phyloP scores from a whole-genome alignment of 2,797 vertebrate genomes.

The Tokudaia muenninki region DNA sequence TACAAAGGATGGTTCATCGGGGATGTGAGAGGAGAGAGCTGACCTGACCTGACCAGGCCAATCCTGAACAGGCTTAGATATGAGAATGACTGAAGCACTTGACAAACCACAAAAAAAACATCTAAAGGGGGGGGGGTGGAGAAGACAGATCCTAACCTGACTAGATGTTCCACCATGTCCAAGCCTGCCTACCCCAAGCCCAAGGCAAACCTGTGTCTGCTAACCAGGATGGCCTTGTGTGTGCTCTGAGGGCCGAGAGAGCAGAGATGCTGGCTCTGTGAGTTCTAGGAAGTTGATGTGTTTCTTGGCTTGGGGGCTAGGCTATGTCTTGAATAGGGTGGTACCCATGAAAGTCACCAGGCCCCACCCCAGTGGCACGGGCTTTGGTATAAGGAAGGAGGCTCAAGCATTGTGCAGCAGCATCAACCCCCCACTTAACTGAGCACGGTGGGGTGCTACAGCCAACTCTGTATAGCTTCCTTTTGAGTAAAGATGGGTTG shows the following conservation, averaged over 20 bases:
- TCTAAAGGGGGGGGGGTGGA: background rate
- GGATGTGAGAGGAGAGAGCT: background rate
- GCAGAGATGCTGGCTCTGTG: constrained; percentile 77
- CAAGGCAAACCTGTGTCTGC: constrained; percentile 81
- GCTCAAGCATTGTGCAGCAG: background rate
- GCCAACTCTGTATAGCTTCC: background rate
- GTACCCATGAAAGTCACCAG: constrained; percentile 74
- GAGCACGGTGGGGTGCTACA: background rate
- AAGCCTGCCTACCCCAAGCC: constrained; percentile 59
- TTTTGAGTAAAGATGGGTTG: background rate
- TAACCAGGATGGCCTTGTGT: constrained; percentile 82
- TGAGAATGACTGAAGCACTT: background rate
- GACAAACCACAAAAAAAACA: background rate
- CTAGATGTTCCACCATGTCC: background rate
- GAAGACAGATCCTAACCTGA: background rate
- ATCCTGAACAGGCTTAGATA: background rate
- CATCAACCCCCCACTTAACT: background rate
- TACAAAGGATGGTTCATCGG: too few species aligned
- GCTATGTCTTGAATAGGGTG: constrained; percentile 85
- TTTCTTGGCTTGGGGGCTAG: constrained; percentile 85
- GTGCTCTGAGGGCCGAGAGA: constrained; percentile 83
- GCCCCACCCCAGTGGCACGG: constrained; percentile 41
- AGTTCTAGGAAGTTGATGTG: constrained; percentile 88
- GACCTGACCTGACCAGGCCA: fast-evolving
- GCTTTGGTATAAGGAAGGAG: background rate